A percentile compares a stretch with the other conserved stretches of the same genome.
phyloP scores from a whole-genome alignment of 2,113 vertebrate genomes.

The Sebastes schlegelii region DNA sequence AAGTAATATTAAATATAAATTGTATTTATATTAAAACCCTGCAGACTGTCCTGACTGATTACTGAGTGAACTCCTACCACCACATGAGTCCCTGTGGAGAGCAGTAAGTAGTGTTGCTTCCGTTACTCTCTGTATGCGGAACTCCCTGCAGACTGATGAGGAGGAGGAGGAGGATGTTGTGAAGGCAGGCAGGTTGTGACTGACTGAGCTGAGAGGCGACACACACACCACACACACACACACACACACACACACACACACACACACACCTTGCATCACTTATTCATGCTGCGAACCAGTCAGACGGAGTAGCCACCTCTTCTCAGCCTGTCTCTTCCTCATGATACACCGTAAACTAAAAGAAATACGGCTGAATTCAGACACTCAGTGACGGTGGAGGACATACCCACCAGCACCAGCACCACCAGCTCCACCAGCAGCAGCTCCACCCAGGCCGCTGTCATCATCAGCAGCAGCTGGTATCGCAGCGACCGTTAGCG shows the following conservation, averaged over 20 bases:
- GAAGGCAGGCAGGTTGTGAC: conserved; percentile 66
- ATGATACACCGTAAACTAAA: background rate
- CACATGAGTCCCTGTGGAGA: too few relatives aligned
- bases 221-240: conserved; percentile 9
- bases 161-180: conserved; percentile 68
- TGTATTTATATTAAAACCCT: too few relatives aligned
- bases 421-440: too few relatives aligned
- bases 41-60: too few relatives aligned
- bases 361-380: background rate
- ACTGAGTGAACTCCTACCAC: too few relatives aligned
- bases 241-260: conserved; percentile 16
- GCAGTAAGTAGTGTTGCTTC: conserved; percentile 11
- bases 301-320: background rate
- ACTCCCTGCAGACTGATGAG: conserved; percentile 64
- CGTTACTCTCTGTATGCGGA: conserved; percentile 75
- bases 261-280: conserved; percentile 27
- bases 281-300: background rate
- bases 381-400: background rate
- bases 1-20: too few relatives aligned
- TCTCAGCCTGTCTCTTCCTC: background rate
- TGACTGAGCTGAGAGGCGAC: conserved; percentile 45
- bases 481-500: conserved; percentile 46
- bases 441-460: conserved; percentile 53
- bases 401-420: too few relatives aligned
- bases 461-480: conserved; percentile 58